These are phyloP conservation scores for Temnothorax nylanderi DNA, from an alignment of 1,140 invertebrate species.

Conservation along the genomic window DNA sequence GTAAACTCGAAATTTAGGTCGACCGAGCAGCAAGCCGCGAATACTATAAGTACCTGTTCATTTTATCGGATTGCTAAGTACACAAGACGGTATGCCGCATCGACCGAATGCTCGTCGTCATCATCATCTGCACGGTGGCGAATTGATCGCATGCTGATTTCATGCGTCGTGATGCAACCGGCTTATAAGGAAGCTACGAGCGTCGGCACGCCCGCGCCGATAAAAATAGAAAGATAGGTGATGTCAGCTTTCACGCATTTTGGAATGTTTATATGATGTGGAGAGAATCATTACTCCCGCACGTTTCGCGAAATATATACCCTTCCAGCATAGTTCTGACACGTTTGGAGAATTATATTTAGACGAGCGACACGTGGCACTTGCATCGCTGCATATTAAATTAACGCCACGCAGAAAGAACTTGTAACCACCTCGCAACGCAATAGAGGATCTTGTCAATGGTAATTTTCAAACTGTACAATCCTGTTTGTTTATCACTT, in stretches of 20 bases:
- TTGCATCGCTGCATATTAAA: slow-evolving; percentile 52
- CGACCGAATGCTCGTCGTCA: neutral
- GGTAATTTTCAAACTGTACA: neutral
- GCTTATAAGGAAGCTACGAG: slow-evolving; percentile 7
- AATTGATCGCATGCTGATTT: slow-evolving; percentile 27
- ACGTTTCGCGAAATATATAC: slow-evolving; percentile 4
- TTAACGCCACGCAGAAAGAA: slow-evolving; percentile 31
- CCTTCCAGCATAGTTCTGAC: neutral
- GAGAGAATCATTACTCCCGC: neutral
- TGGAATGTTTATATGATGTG: slow-evolving; percentile 54
- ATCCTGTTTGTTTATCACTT: neutral
- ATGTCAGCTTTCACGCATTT: slow-evolving; percentile 38
- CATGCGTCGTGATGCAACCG: slow-evolving; percentile 26
- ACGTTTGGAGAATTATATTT: slow-evolving; percentile 50
- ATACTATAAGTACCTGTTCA: slow-evolving; percentile 61
- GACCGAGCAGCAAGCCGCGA: slow-evolving; percentile 54
- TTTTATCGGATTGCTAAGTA: slow-evolving; percentile 1
- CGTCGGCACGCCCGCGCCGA: neutral
- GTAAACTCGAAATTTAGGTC: slow-evolving; percentile 73
- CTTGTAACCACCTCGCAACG: neutral
- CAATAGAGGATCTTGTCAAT: neutral
- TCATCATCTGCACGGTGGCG: neutral
- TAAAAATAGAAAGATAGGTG: slow-evolving; percentile 56
- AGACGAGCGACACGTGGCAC: neutral
- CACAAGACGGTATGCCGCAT: neutral